Evolutionary conservation across 2,888 invertebrate species (phyloP), one percentile per base, ranked within the genome.

Genomic region (Caenorhabditis angaria): DNA sequence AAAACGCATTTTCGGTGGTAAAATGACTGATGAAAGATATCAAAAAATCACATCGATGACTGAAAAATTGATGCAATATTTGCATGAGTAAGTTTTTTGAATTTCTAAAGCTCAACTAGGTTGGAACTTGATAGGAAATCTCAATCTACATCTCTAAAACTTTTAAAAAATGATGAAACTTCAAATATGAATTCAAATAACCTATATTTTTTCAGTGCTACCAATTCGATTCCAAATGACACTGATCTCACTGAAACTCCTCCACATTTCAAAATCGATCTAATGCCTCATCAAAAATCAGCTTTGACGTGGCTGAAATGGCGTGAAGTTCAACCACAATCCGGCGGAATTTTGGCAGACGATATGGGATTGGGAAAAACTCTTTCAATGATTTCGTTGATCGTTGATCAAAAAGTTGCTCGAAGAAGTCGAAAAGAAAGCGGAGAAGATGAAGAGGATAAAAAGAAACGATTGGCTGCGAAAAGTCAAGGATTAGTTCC

Each of bases 261-360:
- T 2, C 54, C 71, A 5, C 83, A 82, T 12, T 29, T 85, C n/a
- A 64, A 60, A 2, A 56, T 84, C 12, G 82, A 85, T 3, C 56
- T 86, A 58, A 81, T 86, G 85, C 76, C 67, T 2, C 86, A 86
- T 50, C 86, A 86, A 65, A 83, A 84, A 67, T 55, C 93, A 83
- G 96, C 94, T 0, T 89, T 97, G 0, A 91, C 92, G 14, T 97
- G 96, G 95, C 90, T 97, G 83, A 85, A 90, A 24, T 96, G 95
- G 94, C 89, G 96, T 24, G 97, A 97, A 89, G 90, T 90, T n/a
- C 93, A 94, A 88, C 80, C 86, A 18, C 92, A 91, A 61, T 93
- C 94, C 0, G 94, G 95, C 0, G 96, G 96, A 18, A 93, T 96
- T 80, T 90, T 96, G 59, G 90, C 89, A 67, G 90, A 90, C 83